Conservation (phyloP, 2,797 vertebrate genomes). For the Dermochelys coriacea region DNA sequence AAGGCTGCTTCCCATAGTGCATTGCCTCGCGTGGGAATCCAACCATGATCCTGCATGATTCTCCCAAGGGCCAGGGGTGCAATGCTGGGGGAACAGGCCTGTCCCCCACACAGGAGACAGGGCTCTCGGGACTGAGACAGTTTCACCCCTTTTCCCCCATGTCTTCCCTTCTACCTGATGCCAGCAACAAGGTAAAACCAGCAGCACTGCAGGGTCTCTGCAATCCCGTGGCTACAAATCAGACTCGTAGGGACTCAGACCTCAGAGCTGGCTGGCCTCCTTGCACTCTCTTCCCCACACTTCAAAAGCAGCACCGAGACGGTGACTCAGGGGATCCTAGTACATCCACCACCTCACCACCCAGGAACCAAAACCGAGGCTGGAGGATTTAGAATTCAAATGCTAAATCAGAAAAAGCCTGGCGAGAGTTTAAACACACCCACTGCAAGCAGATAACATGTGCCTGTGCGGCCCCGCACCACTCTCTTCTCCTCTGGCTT, state of each 20-base stretch:
- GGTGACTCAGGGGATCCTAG: no score
- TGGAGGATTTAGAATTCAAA: background rate
- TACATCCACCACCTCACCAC: background rate
- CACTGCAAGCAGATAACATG: background rate
- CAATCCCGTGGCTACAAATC: background rate
- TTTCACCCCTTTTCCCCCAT: fast-evolving
- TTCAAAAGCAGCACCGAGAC: background rate
- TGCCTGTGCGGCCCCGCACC: background rate
- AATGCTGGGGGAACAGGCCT: background rate
- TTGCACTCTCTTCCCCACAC: background rate
- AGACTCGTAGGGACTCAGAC: background rate
- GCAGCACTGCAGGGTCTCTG: background rate
- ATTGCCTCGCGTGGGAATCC: background rate
- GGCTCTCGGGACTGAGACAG: background rate
- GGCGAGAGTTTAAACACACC: background rate
- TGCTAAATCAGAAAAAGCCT: slow-evolving; percentile 4
- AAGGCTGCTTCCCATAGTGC: background rate
- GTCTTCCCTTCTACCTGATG: background rate
- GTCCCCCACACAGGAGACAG: background rate
- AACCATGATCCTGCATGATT: background rate
- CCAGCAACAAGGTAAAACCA: background rate
- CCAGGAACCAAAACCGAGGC: background rate
- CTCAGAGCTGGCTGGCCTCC: background rate
- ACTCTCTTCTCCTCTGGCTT: background rate
- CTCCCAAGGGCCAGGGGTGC: no score